Evolutionary conservation across 2,113 vertebrate genomes (phyloP).

Genomic region (Dermatemys mawii): DNA sequence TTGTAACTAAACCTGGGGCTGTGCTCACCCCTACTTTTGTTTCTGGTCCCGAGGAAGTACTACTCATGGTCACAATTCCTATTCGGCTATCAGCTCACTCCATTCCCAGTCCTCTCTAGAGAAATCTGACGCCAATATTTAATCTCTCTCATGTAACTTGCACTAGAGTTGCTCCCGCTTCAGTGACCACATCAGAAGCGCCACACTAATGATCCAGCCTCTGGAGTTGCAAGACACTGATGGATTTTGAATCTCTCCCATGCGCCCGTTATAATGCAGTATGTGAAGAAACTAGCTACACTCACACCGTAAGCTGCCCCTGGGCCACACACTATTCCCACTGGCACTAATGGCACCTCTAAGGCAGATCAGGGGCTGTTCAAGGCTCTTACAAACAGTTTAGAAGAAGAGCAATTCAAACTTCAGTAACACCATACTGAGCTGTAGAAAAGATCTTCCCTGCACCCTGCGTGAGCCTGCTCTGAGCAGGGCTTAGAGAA

Average conservation of each 20-base stretch:
- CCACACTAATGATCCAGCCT: background rate
- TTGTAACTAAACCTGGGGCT: background rate
- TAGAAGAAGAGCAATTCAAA: background rate
- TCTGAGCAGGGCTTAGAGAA: background rate
- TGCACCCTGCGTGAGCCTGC: background rate
- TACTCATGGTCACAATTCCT: fast-evolving
- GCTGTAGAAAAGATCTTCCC: background rate
- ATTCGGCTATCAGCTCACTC: background rate
- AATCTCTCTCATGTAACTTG: background rate
- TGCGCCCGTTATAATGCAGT: background rate
- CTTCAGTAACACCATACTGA: background rate
- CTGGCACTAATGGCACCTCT: background rate
- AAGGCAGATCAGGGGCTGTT: background rate
- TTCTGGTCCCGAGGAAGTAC: background rate
- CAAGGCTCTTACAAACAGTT: background rate
- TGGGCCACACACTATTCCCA: background rate
- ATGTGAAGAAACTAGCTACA: background rate
- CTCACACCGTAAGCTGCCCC: fast-evolving
- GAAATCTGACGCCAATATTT: too few relatives aligned
- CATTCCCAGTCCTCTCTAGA: too few relatives aligned
- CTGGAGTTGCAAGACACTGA: background rate
- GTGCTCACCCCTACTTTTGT: background rate
- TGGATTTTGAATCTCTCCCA: background rate
- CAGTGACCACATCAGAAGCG: background rate
- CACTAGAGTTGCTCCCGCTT: background rate